Evolutionary conservation across 2,888 invertebrate species (phyloP), one percentile per base, ranked within the genome.

Genomic region (Eledone cirrhosa): DNA sequence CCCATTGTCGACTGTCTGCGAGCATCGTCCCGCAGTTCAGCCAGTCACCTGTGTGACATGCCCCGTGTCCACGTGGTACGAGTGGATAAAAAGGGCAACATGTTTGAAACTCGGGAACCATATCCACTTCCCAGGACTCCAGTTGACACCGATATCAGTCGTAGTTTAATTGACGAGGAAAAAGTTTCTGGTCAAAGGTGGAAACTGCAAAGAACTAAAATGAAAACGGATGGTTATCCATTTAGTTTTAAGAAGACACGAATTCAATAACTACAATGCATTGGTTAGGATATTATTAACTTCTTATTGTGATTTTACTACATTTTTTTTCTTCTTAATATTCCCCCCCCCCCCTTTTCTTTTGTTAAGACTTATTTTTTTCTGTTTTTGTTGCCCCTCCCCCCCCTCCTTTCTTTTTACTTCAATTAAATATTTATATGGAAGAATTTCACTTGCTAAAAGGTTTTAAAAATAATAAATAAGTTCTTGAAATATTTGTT

Each of bases 151-250:
- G 76, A 48, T 14, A 76, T 47, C 13, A 48, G 48, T 27, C 47
- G 48, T 24, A 47, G 11, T 76, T 47, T 76, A 29, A 24, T 47
- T 27, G 76, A 76, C 24, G 48, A 48, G n/a, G 76, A 76, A 24
- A 76, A 76, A 76, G 48, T 8, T 14, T 27, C 29, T 48, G 76
- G 76, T 24, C 76, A 76, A 47, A 41, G 76, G 41, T 76, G 76
- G 76, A 76, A 76, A 48, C 29, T 76, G 76, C 48, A 76, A 29
- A 76, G 76, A 24, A 33, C 33, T 22, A 76, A 48, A 48, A 76
- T 76, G 76, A 76, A 76, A 76, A 48, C 76, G n/a, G 76, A 76
- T 76, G 76, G 48, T 16, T 76, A 76, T 48, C 76, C 76, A n/a
- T 76, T 76, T 48, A 76, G 48, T 48, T 76, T 76, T 48, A 76